These are phyloP conservation scores for Ispidina lecontei DNA, from an alignment of 2,797 vertebrate genomes.

Conservation along the genomic window DNA sequence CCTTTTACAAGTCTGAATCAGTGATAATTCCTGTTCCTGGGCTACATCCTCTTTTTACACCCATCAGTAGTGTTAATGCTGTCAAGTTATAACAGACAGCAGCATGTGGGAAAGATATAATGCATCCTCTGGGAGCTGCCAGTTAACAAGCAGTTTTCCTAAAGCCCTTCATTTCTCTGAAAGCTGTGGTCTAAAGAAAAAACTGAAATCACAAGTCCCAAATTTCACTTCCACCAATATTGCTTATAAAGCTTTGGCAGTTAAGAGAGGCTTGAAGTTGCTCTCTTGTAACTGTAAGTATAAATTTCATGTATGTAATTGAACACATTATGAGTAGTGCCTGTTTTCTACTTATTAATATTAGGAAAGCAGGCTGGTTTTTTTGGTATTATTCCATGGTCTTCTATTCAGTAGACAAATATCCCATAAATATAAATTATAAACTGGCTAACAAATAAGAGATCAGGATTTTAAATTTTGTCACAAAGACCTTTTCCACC, in stretches of 20 bases:
- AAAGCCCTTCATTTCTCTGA: background rate
- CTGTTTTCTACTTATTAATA: background rate
- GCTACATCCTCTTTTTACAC: background rate
- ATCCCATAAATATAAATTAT: background rate
- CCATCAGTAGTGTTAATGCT: background rate
- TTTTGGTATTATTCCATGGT: background rate
- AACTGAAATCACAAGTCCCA: background rate
- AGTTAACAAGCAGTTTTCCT: background rate
- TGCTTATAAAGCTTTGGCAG: background rate
- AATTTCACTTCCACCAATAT: background rate
- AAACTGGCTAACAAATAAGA: background rate
- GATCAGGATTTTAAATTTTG: background rate
- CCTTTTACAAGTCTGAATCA: background rate
- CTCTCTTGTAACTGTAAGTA: background rate
- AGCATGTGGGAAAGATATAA: slow-evolving; percentile 20
- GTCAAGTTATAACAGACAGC: background rate
- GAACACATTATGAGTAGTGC: background rate
- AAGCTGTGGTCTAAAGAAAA: slow-evolving; percentile 22
- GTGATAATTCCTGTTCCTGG: background rate
- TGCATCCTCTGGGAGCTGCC: slow-evolving; percentile 9
- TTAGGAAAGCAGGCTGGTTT: background rate
- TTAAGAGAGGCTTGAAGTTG: background rate
- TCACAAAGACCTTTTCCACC: background rate
- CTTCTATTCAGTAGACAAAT: background rate
- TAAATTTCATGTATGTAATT: background rate